Evolutionary conservation across 2,113 vertebrate genomes (phyloP), one percentile per base, ranked within the genome.

Genomic region (Nansenia antarctica): DNA sequence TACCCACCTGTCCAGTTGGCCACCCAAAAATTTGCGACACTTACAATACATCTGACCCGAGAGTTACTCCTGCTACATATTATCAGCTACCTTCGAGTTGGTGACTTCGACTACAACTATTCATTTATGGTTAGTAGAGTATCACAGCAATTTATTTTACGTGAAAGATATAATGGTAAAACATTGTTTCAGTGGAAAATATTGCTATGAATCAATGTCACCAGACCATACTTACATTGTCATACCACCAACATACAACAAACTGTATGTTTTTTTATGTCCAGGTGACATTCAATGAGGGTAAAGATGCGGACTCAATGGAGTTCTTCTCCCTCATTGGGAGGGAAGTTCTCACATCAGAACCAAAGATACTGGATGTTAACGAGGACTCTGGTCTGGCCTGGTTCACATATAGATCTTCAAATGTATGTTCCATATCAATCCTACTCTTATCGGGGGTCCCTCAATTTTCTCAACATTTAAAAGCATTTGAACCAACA

Each of bases 251-350:
- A 3, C 18, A 18, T 42, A 18, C 18, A 42, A 15, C 18, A 42
- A 27, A 54, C 11, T 11, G 22, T 14, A 7, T 32, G 26, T 45
- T 42, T 55, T 55, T n/a, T 1, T 54, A 45, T 69, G n/a, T 54
- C 18, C 65, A 87, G 88, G 78, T 92, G 27, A 0, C 0, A 0
- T 76, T 90, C 34, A 0, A 1, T 3, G 0, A 2, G 1, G 86
- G 88, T 3, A 0, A 0, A 0, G 72, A 79, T 1, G 90, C 71
- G 0, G 7, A 55, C 3, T 55, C 30, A 2, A 76, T 22, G 63
- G 90, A 90, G 30, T 72, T 92, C 22, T 92, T 92, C 83, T 72
- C 52, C 11, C 0, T 85, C 1, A 67, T 90, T 8, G 37, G 39
- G 34, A 82, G 35, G 24, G 63, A 65, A 29, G 65, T 93, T 20